phyloP scores from a whole-genome alignment of 2,113 vertebrate species.

The Epinephelus cyanopodus region DNA sequence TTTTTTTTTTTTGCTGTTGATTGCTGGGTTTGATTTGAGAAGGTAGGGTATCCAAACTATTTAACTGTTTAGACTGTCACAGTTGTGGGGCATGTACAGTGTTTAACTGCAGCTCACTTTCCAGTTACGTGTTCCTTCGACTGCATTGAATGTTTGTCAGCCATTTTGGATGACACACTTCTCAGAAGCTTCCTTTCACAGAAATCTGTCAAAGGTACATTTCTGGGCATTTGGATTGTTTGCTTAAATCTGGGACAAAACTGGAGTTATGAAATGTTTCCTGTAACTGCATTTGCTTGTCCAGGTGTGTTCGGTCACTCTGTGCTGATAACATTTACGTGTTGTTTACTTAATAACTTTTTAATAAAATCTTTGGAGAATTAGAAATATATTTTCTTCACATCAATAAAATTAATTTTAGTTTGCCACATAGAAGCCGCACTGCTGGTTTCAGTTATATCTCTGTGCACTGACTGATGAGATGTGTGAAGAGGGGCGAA shows the following conservation, averaged over 20 bases:
- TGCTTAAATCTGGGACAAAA: conserved; percentile 65
- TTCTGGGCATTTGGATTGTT: conserved; percentile 73
- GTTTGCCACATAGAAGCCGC: not conserved
- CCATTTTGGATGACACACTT: conserved; percentile 59
- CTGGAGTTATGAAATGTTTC: conserved; percentile 66
- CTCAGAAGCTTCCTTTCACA: conserved; percentile 73
- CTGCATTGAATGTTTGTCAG: conserved; percentile 49
- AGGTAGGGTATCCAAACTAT: not conserved
- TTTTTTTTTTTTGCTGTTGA: not conserved
- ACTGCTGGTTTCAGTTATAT: not conserved
- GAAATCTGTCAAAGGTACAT: conserved; percentile 59
- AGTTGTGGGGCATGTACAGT: not conserved
- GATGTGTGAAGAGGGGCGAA: not conserved
- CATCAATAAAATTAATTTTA: conserved; percentile 1
- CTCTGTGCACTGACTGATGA: conserved; percentile 11
- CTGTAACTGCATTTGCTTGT: conserved; percentile 61
- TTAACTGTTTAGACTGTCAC: too few species aligned
- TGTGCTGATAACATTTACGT: conserved; percentile 63
- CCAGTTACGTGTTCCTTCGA: not conserved
- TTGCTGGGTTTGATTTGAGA: not conserved
- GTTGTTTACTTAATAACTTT: conserved; percentile 29
- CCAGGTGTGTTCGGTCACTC: conserved; percentile 66
- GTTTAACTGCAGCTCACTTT: conserved; percentile 3
- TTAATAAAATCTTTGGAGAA: conserved; percentile 13
- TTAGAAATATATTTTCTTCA: conserved; percentile 27